Evolutionary conservation across 1,140 invertebrate species (phyloP).

Genomic region (Papilio glaucus): DNA sequence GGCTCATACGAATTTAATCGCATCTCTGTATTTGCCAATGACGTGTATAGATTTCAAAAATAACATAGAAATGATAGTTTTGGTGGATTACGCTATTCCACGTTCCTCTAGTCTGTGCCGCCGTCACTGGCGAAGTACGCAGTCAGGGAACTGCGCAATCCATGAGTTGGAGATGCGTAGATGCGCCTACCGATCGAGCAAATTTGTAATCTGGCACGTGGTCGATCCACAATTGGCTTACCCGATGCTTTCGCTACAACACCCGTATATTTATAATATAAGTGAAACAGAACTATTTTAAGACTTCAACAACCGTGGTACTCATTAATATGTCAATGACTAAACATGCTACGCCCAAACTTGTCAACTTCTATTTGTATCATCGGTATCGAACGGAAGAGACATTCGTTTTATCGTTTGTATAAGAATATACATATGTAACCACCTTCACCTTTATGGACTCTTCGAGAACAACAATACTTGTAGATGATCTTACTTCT

Average conservation of each 20-base stretch:
- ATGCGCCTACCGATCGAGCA: constrained; percentile 15
- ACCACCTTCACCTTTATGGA: too few species aligned
- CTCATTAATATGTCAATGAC: constrained; percentile 4
- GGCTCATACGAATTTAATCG: constrained; percentile 49
- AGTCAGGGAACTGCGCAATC: constrained; percentile 59
- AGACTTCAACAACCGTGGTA: constrained; percentile 8
- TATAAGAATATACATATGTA: background rate
- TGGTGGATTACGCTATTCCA: constrained; percentile 52
- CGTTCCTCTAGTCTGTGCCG: constrained; percentile 41
- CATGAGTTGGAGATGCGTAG: constrained; percentile 39
- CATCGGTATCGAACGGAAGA: background rate
- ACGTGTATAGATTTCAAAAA: constrained; percentile 73
- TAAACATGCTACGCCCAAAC: constrained; percentile 3
- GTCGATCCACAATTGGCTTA: constrained; percentile 34
- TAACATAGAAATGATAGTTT: constrained; percentile 59
- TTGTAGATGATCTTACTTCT: too few species aligned
- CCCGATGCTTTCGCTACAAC: background rate
- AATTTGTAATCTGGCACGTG: constrained; percentile 60
- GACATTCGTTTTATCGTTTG: background rate
- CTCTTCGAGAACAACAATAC: too few species aligned
- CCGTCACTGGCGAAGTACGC: constrained; percentile 65
- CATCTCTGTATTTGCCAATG: constrained; percentile 61
- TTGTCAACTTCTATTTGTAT: background rate
- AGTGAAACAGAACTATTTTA: constrained; percentile 14
- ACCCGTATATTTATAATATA: constrained; percentile 19